Percentiles rank a stretch among this genome's conserved stretches.
Conservation (phyloP, 2,888 invertebrate genomes). For the Drosophila monieri region DNA sequence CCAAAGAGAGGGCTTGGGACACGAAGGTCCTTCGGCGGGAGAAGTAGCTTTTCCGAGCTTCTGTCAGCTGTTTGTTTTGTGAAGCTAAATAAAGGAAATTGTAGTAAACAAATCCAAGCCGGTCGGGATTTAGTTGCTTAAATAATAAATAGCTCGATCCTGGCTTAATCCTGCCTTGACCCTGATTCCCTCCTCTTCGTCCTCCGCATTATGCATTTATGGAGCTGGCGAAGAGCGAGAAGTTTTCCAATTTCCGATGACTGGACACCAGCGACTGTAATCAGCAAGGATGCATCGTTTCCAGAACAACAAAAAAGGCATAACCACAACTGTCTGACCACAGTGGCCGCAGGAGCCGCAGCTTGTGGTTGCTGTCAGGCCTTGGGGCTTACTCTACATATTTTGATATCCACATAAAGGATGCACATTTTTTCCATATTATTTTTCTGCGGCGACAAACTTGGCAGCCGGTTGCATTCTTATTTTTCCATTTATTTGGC, state of each 20-base stretch:
- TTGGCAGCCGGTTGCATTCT: slow-evolving; percentile 70
- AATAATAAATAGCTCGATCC: background rate
- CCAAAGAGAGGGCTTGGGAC: slow-evolving; percentile 20
- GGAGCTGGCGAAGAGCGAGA: slow-evolving; percentile 22
- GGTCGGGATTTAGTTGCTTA: background rate
- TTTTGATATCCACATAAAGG: slow-evolving; percentile 23
- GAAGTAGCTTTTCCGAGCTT: background rate
- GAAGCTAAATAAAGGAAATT: slow-evolving; percentile 19
- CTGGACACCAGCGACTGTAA: slow-evolving; percentile 54
- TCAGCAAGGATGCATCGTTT: slow-evolving; percentile 50
- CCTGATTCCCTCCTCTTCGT: background rate
- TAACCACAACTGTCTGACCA: slow-evolving; percentile 20
- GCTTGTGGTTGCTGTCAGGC: slow-evolving; percentile 65
- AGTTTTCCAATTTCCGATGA: slow-evolving; percentile 74
- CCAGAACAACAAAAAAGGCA: slow-evolving; percentile 23
- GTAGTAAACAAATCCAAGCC: slow-evolving; percentile 14
- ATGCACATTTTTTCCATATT: slow-evolving; percentile 28
- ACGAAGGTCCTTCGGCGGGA: slow-evolving; percentile 4
- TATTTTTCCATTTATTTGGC: slow-evolving; percentile 66
- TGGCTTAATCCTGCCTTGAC: background rate
- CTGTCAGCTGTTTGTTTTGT: slow-evolving; percentile 26
- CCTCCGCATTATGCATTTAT: background rate
- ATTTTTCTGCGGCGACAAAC: slow-evolving; percentile 67
- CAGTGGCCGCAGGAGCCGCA: slow-evolving; percentile 57
- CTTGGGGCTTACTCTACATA: slow-evolving; percentile 45